Base-by-base conservation (phyloP, 2,797 vertebrate species). In the Adelosebastes latens region DNA sequence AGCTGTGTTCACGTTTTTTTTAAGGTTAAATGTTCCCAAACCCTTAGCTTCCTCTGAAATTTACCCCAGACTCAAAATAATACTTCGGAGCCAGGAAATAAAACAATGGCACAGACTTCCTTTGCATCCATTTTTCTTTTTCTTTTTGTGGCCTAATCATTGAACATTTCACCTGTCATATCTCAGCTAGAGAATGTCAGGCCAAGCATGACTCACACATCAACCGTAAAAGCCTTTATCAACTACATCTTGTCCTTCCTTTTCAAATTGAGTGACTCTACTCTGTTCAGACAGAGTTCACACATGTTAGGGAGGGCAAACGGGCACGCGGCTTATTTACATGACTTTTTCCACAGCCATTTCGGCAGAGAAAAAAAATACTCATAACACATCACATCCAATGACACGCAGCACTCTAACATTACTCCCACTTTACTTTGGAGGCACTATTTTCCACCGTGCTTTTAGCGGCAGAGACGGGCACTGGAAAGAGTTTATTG, bases 401-500 rank as follows among this genome's bases (percentile, higher is more conserved):
- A 64, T 85, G 87, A 87, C 70, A 85, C 46, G 49, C 81, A 24
- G 79, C 71, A 34, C 81, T 87, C 78, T 71, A 72, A 65, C 83
- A 88, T 64, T 74, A 86, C 82, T 87, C 78, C 72, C 70, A 76
- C 80, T 88, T 87, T 85, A 77, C 86, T 87, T 77, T 66, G 82
- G 84, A 89, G 79, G 61, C 78, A 79, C 79, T 63, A 76, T 91
- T 90, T 92, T 87, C 83, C 78, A 79, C 88, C 72, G 84, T 72
- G 92, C 92, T 92, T 90, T 89, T 81, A 91, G 90, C 69, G 46
- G 75, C 87, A 77, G 76, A 80, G 75, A 82, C 72, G 46, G 88
- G 69, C 82, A 72, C 77, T 85, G 84, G 82, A 91, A 96, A 94
- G 93, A 95, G 95, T 96, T 96, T 95, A 95, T 95, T 87, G 90